Conservation (phyloP, 2,888 invertebrate genomes). For the Boloria selene region DNA sequence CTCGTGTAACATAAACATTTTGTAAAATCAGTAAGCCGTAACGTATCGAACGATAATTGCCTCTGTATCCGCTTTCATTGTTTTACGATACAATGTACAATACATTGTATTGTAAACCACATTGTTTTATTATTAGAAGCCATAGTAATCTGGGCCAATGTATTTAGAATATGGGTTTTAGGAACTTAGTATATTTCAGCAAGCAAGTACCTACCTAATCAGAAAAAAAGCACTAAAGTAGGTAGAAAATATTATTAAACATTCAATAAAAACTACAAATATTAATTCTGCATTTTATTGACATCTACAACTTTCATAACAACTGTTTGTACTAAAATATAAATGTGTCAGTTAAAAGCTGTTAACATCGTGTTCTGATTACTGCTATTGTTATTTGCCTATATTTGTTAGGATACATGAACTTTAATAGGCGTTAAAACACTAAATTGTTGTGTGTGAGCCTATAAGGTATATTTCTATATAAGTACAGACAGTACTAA, state of each 20-base stretch:
- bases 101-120: neutral
- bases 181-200: neutral
- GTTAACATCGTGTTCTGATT: slow-evolving; percentile 69
- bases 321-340: slow-evolving; percentile 82
- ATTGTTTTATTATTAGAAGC: neutral
- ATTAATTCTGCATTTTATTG: slow-evolving; percentile 63
- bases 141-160: neutral
- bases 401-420: slow-evolving; percentile 67
- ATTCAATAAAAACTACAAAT: slow-evolving; percentile 23
- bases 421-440: slow-evolving; percentile 47
- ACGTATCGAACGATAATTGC: slow-evolving; percentile 15
- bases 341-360: slow-evolving; percentile 78
- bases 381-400: slow-evolving; percentile 66
- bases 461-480: slow-evolving; percentile 23
- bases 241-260: neutral
- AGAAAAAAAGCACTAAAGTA: neutral
- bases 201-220: no score
- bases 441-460: slow-evolving; percentile 34
- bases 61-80: slow-evolving; percentile 27
- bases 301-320: slow-evolving; percentile 80
- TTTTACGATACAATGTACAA: slow-evolving; percentile 29
- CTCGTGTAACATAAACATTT: neutral
- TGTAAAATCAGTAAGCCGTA: slow-evolving; percentile 1
- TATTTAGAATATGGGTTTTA: neutral
- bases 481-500: slow-evolving; percentile 38